phyloP scores from a whole-genome alignment of 1,140 invertebrate species.

The Drosophila nikananu region DNA sequence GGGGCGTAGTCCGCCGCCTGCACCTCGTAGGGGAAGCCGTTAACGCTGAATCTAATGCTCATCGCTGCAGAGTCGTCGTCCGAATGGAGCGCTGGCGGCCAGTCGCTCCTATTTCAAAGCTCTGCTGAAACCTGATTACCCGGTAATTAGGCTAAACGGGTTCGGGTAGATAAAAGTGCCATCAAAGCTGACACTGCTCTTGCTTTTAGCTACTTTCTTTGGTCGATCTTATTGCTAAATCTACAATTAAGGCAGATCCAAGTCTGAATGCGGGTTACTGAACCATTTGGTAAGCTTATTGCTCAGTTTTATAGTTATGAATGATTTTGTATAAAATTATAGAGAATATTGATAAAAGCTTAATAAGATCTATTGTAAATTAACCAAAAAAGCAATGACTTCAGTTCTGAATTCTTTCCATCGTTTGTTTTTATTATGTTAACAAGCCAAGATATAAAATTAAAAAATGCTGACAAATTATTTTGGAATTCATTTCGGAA shows the following conservation, averaged over 20 bases:
- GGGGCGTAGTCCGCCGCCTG: conserved; percentile 60
- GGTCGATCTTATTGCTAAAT: background rate
- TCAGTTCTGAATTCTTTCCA: too few species aligned
- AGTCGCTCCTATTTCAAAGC: conserved; percentile 54
- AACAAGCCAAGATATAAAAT: too few species aligned
- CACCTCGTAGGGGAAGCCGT: conserved; percentile 67
- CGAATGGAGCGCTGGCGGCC: conserved; percentile 23
- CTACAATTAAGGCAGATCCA: background rate
- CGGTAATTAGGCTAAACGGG: conserved; percentile 57
- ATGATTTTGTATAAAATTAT: background rate
- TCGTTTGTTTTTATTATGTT: too few species aligned
- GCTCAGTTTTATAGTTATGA: background rate
- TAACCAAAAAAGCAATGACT: too few species aligned
- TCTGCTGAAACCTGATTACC: conserved; percentile 48
- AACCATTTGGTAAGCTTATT: background rate
- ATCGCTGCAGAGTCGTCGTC: conserved; percentile 35
- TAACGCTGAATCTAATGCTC: conserved; percentile 74
- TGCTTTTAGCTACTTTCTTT: background rate
- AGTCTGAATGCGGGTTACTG: background rate
- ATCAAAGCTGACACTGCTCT: conserved; percentile 19
- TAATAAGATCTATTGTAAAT: background rate
- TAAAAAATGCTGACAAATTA: too few species aligned
- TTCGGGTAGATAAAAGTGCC: conserved; percentile 32
- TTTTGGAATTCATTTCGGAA: too few species aligned
- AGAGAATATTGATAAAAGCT: background rate